phyloP scores from a whole-genome alignment of 2,888 invertebrate species.

The Plagodis dolabraria region DNA sequence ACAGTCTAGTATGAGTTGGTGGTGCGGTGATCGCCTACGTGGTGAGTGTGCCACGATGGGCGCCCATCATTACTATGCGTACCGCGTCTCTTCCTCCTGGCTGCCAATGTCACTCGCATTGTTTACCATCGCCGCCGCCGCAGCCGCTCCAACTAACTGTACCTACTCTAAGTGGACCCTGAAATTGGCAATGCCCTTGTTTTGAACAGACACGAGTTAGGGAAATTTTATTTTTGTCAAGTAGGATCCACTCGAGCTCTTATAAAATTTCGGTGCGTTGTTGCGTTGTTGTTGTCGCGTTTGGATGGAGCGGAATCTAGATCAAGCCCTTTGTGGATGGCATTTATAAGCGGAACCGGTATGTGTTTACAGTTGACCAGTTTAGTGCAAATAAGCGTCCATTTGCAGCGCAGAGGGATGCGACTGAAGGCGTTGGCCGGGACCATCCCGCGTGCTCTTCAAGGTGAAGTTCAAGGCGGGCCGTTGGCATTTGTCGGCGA shows the following conservation, averaged over 20 bases:
- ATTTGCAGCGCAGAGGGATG: conserved; percentile 50
- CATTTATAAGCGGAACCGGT: conserved; percentile 61
- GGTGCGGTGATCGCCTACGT: conserved; percentile 38
- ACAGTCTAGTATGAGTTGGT: conserved; percentile 28
- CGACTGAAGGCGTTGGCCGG: conserved; percentile 48
- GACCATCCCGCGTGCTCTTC: conserved; percentile 60
- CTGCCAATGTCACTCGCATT: conserved; percentile 80
- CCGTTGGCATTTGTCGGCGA: conserved; percentile 80
- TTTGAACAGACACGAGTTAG: conserved; percentile 37
- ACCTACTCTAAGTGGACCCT: conserved; percentile 72
- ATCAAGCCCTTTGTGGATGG: conserved; percentile 68
- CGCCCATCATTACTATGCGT: conserved; percentile 71
- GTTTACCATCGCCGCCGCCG: conserved; percentile 61
- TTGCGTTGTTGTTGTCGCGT: conserved; percentile 16
- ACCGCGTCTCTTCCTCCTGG: conserved; percentile 78
- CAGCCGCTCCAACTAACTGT: conserved; percentile 71
- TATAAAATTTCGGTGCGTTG: conserved; percentile 4
- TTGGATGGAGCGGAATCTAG: conserved; percentile 46
- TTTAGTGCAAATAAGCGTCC: conserved; percentile 47
- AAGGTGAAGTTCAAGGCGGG: conserved; percentile 80
- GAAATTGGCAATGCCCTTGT: conserved; percentile 83
- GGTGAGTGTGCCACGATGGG: conserved; percentile 46
- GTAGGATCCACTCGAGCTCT: not conserved
- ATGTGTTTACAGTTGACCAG: conserved; percentile 60
- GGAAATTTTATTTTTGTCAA: conserved; percentile 22